Evolutionary conservation across 1,140 invertebrate genomes (phyloP).

Genomic region (Hirudo medicinalis): DNA sequence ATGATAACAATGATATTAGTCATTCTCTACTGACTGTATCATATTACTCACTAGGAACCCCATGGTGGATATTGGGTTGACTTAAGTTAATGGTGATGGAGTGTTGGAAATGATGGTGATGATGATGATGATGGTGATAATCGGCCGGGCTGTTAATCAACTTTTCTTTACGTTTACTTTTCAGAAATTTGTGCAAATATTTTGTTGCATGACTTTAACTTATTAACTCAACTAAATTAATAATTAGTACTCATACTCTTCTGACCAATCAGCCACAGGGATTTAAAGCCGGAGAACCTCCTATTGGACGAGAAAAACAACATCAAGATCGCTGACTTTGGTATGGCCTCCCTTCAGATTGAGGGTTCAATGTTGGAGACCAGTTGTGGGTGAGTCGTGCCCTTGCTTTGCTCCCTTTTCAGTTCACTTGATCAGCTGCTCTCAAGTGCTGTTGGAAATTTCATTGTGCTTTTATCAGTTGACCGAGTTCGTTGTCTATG

Average conservation of each 20-base stretch:
- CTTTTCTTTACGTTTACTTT: background rate
- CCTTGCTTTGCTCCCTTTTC: background rate
- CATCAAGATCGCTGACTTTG: slow-evolving; percentile 98
- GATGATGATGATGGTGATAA: background rate
- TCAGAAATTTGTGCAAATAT: too few species aligned
- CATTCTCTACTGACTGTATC: too few species aligned
- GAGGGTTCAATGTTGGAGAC: slow-evolving; percentile 97
- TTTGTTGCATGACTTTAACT: background rate
- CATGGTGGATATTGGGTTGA: too few species aligned
- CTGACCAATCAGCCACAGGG: slow-evolving; percentile 69
- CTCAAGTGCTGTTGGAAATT: too few species aligned
- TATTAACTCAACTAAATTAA: background rate
- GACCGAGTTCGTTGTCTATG: too few species aligned
- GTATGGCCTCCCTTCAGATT: slow-evolving; percentile 97
- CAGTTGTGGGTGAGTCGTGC: slow-evolving; percentile 62
- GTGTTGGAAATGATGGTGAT: slow-evolving; percentile 17
- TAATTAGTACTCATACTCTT: background rate
- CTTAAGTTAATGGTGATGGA: slow-evolving; percentile 98
- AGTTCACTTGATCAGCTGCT: too few species aligned
- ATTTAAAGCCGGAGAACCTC: slow-evolving; percentile 97
- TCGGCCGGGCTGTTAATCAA: background rate
- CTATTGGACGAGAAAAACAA: slow-evolving; percentile 96
- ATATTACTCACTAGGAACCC: too few species aligned
- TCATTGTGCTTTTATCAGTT: too few species aligned
- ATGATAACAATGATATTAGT: too few species aligned